Evolutionary conservation across 2,888 invertebrate genomes (phyloP).

Genomic region (Philereme transversata): DNA sequence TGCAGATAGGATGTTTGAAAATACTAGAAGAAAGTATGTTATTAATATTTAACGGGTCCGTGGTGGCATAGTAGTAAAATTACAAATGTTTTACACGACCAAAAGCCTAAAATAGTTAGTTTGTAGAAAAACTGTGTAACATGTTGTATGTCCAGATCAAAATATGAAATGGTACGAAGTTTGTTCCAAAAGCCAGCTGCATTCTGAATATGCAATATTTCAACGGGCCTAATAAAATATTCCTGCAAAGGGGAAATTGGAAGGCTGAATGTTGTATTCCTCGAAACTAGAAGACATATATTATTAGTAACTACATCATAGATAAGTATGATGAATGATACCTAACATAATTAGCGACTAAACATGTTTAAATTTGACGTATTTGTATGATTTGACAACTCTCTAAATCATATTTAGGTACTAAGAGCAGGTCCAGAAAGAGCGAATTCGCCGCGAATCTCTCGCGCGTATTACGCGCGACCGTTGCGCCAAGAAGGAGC

Average conservation of each 20-base stretch:
- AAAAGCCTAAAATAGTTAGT: neutral
- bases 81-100: neutral
- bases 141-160: constrained; percentile 6
- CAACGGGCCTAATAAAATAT: constrained; percentile 40
- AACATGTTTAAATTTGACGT: too few species aligned
- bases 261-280: neutral
- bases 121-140: neutral
- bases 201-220: constrained; percentile 46
- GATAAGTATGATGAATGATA: neutral
- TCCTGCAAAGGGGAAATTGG: constrained; percentile 23
- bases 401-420: too few species aligned
- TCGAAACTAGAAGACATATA: neutral
- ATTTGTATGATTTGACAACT: too few species aligned
- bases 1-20: too few species aligned
- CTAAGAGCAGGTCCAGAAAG: too few species aligned
- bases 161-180: constrained; percentile 15
- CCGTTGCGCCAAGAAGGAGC: too few species aligned
- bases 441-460: too few species aligned
- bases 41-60: too few species aligned
- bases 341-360: neutral
- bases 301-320: too few species aligned
- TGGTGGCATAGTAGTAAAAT: too few species aligned
- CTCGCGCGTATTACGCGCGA: too few species aligned
- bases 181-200: constrained; percentile 31
- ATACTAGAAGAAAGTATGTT: too few species aligned